Evolutionary conservation across 2,797 vertebrate genomes (phyloP).

Genomic region (Chaenodraco wilsoni): DNA sequence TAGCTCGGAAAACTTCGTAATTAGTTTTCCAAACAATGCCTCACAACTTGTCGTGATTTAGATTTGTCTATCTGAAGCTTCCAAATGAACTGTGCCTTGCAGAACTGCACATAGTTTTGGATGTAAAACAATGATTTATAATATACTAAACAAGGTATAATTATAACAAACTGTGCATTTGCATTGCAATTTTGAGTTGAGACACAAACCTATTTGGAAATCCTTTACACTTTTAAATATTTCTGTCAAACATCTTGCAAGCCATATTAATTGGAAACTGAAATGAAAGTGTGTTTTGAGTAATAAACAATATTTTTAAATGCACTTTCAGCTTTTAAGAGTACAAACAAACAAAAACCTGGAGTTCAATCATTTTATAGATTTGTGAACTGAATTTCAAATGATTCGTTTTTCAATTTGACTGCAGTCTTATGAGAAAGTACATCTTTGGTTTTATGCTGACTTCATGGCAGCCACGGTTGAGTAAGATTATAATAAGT

Average conservation of each 20-base stretch:
- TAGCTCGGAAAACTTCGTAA: background rate
- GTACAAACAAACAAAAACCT: background rate
- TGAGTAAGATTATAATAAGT: constrained; percentile 41
- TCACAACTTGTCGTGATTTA: background rate
- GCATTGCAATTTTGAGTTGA: background rate
- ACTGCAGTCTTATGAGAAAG: constrained; percentile 20
- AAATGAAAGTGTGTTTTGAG: background rate
- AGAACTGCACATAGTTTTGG: background rate
- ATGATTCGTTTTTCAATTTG: constrained; percentile 20
- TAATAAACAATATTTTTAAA: background rate
- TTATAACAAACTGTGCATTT: background rate
- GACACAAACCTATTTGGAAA: background rate
- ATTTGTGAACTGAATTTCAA: constrained; percentile 6
- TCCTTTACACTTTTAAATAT: background rate
- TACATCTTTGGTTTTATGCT: constrained; percentile 20
- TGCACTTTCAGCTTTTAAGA: background rate
- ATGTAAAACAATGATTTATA: constrained; percentile 2
- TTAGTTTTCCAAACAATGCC: background rate
- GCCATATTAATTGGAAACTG: too few species aligned
- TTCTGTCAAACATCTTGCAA: background rate
- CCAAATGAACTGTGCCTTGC: background rate
- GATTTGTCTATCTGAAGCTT: background rate
- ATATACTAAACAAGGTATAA: background rate
- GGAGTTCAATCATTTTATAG: background rate
- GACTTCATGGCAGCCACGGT: constrained; percentile 26